Base-by-base conservation (phyloP, 2,888 invertebrate genomes). In the Synergus japonicus region DNA sequence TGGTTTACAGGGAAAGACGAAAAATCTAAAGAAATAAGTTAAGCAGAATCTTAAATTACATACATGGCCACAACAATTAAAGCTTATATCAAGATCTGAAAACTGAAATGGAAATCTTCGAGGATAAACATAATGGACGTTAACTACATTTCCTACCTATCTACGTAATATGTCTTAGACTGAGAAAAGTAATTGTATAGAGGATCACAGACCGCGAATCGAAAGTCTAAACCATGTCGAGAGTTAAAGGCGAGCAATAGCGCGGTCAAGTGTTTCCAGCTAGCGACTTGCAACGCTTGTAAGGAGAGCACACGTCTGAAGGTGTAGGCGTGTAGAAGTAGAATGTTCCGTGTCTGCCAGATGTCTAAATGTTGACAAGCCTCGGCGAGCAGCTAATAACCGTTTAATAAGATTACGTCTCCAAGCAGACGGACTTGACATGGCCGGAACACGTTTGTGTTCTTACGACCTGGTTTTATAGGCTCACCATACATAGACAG, bases 321-420 rank as follows among this genome's bases (percentile, higher is more conserved):
- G 64, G 81, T 82, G 84, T 89, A 88, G 88, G 87, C 89, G 87
- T 87, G 87, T 87, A 87, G 87, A 88, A 86, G 87, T 87, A 87
- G 88, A 90, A 90, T 90, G 89, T 90, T 89, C 87, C 89, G 87
- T 89, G 91, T 91, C 91, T 90, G 90, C 88, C 89, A 89, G 90
- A 90, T 90, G 91, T 91, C 91, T 90, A 91, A 91, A 91, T 90
- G 90, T 91, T 90, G 91, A 91, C 90, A 90, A 91, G 91, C 87
- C 89, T 86, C 87, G 88, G 86, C 90, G 90, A 89, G 88, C 89
- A 89, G 90, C 90, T 91, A 91, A 90, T 91, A 91, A 89, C 90
- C 91, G 90, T 91, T 91, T 91, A 91, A 91, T 91, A 91, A 91
- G 90, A 90, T 91, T 91, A 91, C 89, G 91, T 91, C 90, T 89